Conservation (phyloP, 2,888 invertebrate species). For the Pogonocherus hispidulus region DNA sequence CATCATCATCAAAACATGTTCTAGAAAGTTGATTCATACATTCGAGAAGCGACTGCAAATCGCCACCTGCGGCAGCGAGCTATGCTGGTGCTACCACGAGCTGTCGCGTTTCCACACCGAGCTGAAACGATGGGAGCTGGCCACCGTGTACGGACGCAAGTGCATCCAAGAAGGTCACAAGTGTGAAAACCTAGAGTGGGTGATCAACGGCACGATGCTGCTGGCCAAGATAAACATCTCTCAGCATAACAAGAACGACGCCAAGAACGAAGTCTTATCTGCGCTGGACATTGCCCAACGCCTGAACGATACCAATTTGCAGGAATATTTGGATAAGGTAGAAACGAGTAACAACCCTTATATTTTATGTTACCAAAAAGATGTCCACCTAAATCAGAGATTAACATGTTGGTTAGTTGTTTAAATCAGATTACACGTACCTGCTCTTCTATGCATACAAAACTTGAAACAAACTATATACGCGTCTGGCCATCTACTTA, state of each 20-base stretch:
- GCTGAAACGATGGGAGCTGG: constrained; percentile 66
- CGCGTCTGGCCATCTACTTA: too few relatives aligned
- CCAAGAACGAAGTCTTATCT: constrained; percentile 63
- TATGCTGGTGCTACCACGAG: constrained; percentile 70
- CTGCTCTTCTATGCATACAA: too few relatives aligned
- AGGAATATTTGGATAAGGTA: constrained; percentile 61
- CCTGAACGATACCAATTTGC: constrained; percentile 62
- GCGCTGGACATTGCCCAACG: constrained; percentile 60
- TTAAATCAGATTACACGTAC: too few relatives aligned
- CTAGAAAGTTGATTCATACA: constrained; percentile 58
- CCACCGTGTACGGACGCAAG: constrained; percentile 65
- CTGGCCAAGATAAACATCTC: constrained; percentile 67
- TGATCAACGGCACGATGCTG: constrained; percentile 67
- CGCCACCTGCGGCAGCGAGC: constrained; percentile 64
- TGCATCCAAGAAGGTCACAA: constrained; percentile 63
- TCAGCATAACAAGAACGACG: constrained; percentile 69
- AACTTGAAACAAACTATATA: too few relatives aligned
- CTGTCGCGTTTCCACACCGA: constrained; percentile 64
- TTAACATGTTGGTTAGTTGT: too few relatives aligned
- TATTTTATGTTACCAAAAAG: too few relatives aligned
- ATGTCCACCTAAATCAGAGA: too few relatives aligned
- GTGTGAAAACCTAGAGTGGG: constrained; percentile 65
- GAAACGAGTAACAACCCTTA: too few relatives aligned
- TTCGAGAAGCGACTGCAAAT: constrained; percentile 59
- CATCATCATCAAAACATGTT: too few relatives aligned